phyloP scores from a whole-genome alignment of 2,888 invertebrate species.

The Nymphalis urticae region DNA sequence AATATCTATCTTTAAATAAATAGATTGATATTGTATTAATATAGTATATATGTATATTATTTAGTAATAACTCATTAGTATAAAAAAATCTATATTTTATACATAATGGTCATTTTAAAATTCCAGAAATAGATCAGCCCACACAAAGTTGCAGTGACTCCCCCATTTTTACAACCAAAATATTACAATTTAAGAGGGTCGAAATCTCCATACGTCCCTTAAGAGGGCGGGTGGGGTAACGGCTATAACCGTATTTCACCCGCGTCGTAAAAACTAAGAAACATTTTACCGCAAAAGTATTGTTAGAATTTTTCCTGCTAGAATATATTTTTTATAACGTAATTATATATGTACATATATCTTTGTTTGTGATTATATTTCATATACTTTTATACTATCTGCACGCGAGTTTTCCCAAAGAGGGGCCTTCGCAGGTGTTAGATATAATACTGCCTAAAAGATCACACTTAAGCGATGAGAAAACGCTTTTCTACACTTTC shows the following conservation, averaged over 20 bases:
- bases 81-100: no score
- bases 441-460: no score
- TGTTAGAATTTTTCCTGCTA: conserved; percentile 49
- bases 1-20: no score
- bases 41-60: no score
- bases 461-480: no score
- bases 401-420: no score
- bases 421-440: no score
- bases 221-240: conserved; percentile 49
- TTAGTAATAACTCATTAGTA: no score
- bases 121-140: conserved; percentile 26
- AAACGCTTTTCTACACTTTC: no score
- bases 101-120: conserved; percentile 12
- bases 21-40: no score
- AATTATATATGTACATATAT: not conserved
- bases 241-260: conserved; percentile 72
- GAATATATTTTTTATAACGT: not conserved
- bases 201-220: conserved; percentile 61
- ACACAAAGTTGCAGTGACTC: conserved; percentile 35
- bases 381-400: no score
- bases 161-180: conserved; percentile 42
- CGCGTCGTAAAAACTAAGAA: conserved; percentile 73
- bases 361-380: no score
- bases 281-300: conserved; percentile 64
- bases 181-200: conserved; percentile 62